These are phyloP conservation scores for Lepidocolaptes lacrymiger DNA, from an alignment of 2,797 vertebrate species.

Conservation along the genomic window DNA sequence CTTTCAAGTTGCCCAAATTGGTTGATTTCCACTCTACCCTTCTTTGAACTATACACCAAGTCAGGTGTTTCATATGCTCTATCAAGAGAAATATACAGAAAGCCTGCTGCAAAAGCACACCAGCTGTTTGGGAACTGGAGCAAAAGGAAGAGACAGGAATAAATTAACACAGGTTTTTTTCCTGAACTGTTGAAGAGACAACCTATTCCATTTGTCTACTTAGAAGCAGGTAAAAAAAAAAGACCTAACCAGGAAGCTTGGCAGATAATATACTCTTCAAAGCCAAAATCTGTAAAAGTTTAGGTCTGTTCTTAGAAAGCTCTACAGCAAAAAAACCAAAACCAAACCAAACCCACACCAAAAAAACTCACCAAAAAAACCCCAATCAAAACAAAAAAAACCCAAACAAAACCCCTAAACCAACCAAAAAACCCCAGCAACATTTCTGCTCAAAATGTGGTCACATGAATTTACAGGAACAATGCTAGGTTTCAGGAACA, in stretches of 20 bases:
- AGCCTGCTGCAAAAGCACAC: background rate
- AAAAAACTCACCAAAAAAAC: background rate
- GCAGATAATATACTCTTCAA: background rate
- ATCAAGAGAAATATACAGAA: background rate
- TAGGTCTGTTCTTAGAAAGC: background rate
- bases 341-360: background rate
- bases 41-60: background rate
- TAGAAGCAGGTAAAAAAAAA: background rate
- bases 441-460: background rate
- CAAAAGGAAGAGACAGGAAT: background rate
- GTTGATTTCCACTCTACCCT: background rate
- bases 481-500: background rate
- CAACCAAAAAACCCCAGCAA: background rate
- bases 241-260: background rate
- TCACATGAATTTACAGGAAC: background rate
- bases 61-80: background rate
- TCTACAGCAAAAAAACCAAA: background rate
- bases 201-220: background rate
- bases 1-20: background rate
- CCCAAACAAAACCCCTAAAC: background rate
- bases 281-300: background rate
- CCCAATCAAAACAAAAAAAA: background rate
- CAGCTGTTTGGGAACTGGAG: background rate
- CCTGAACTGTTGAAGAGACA: background rate
- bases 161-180: background rate